Percentiles rank a stretch among this genome's conserved stretches.
phyloP scores from a whole-genome alignment of 1,140 invertebrate genomes.

The Brevipalpus yothersi region DNA sequence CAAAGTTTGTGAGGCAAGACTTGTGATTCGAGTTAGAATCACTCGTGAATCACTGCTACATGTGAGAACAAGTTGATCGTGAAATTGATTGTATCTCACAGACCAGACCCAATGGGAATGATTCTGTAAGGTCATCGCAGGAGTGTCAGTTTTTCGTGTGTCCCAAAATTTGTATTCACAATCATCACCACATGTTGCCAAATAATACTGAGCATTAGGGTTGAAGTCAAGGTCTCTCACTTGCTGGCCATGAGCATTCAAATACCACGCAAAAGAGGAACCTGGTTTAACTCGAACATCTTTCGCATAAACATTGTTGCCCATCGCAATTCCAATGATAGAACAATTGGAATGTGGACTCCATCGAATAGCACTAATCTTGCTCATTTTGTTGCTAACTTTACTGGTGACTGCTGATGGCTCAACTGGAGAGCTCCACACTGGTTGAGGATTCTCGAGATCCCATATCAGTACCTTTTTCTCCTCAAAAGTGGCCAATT shows the following conservation, averaged over 20 bases:
- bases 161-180: conserved; percentile 89
- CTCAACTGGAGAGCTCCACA: background rate
- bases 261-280: conserved; percentile 31
- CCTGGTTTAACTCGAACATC: conserved; percentile 38
- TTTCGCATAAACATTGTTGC: conserved; percentile 58
- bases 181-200: conserved; percentile 85
- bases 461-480: conserved; percentile 39
- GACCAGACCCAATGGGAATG: conserved; percentile 95
- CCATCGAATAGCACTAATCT: conserved; percentile 62
- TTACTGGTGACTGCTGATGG: background rate
- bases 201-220: conserved; percentile 76
- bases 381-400: conserved; percentile 37
- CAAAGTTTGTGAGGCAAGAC: conserved; percentile 57
- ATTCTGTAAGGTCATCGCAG: conserved; percentile 52
- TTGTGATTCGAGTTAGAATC: conserved; percentile 54
- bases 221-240: conserved; percentile 86
- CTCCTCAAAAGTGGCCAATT: conserved; percentile 44
- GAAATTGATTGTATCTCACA: conserved; percentile 78
- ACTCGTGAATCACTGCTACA: conserved; percentile 83
- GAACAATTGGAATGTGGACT: conserved; percentile 70
- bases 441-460: conserved; percentile 20
- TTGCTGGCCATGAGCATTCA: conserved; percentile 64
- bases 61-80: conserved; percentile 83
- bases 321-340: conserved; percentile 56
- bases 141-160: conserved; percentile 46